These are phyloP conservation scores for Gortyna flavago DNA, from an alignment of 2,888 invertebrate genomes.

Conservation along the genomic window DNA sequence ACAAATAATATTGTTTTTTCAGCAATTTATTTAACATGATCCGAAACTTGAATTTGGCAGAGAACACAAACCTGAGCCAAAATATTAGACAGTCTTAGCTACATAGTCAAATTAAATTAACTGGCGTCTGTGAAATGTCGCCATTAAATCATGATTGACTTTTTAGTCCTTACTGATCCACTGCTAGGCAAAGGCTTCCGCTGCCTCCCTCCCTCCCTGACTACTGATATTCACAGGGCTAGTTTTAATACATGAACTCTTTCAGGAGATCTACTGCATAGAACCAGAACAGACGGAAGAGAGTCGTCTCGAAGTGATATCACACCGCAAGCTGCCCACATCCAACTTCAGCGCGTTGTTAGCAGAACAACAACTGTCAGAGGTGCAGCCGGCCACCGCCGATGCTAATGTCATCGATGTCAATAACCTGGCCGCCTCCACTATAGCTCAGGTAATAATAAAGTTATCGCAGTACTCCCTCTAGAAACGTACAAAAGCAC, in stretches of 20 bases:
- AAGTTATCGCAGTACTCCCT: not conserved
- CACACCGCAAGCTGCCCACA: constrained; percentile 76
- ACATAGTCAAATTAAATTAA: not conserved
- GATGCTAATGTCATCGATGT: constrained; percentile 61
- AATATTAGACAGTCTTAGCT: not conserved
- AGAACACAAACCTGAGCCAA: not conserved
- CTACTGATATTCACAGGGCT: not conserved
- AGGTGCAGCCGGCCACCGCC: constrained; percentile 68
- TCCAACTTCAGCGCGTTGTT: constrained; percentile 83
- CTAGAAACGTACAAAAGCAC: not conserved
- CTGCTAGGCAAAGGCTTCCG: no score
- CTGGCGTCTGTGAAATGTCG: not conserved
- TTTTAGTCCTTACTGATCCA: not conserved
- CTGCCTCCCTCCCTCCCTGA: not conserved
- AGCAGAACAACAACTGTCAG: constrained; percentile 80
- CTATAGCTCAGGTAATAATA: constrained; percentile 77
- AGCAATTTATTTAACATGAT: not conserved
- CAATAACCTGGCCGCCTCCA: constrained; percentile 69
- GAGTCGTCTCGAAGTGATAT: constrained; percentile 78
- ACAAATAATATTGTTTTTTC: no score
- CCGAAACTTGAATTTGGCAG: not conserved
- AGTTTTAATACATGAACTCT: constrained; percentile 1
- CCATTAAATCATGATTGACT: not conserved
- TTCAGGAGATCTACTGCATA: constrained; percentile 85
- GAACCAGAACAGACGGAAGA: constrained; percentile 77